These are phyloP conservation scores for Acromyrmex charruanus DNA, from an alignment of 1,140 invertebrate species.

Conservation along the genomic window DNA sequence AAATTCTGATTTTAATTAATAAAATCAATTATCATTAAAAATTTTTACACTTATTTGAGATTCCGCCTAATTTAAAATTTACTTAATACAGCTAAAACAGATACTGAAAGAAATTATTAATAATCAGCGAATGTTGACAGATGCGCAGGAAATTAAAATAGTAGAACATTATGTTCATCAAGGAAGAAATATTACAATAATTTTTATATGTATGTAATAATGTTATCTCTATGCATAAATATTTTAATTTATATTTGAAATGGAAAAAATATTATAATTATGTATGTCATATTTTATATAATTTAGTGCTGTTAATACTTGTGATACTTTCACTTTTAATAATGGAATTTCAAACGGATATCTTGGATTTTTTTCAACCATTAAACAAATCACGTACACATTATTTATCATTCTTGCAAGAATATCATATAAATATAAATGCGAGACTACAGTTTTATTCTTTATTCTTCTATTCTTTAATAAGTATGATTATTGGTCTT, in stretches of 20 bases:
- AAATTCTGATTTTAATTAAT: background rate
- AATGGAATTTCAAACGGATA: background rate
- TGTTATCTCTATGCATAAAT: background rate
- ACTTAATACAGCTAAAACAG: constrained; percentile 20
- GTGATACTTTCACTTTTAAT: accelerated
- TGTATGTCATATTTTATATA: background rate
- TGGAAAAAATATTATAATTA: background rate
- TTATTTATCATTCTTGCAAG: background rate
- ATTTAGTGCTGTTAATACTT: background rate
- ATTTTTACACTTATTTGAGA: background rate
- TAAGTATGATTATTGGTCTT: background rate
- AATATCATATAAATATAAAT: background rate
- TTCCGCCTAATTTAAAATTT: background rate
- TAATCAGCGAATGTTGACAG: background rate
- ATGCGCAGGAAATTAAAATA: constrained; percentile 24
- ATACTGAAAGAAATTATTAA: background rate
- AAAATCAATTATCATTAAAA: background rate
- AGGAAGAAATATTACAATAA: background rate
- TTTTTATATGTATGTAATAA: background rate
- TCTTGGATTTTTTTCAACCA: background rate
- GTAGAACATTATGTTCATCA: background rate
- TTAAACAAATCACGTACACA: constrained; percentile 10
- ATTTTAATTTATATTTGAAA: background rate
- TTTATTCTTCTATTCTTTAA: background rate
- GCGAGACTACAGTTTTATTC: background rate